Evolutionary conservation across 1,140 invertebrate species (phyloP).

Genomic region (Drosophila ohnishii): DNA sequence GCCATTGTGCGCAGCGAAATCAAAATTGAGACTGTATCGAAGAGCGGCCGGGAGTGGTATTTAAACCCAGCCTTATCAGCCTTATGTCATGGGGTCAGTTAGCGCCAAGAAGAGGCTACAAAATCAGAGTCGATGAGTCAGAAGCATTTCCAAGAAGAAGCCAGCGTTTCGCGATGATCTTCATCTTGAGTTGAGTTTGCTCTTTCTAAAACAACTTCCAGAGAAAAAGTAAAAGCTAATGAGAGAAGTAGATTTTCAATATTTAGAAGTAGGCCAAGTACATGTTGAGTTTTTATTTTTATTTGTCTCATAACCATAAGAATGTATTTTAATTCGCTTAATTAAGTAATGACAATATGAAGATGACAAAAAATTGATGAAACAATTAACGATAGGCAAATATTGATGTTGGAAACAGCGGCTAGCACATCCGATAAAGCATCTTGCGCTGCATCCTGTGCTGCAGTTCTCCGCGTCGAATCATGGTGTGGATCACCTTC

Average conservation of each 20-base stretch:
- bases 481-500: conserved; percentile 97
- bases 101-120: too few relatives aligned
- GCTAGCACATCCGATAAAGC: conserved; percentile 93
- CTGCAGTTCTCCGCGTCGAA: conserved; percentile 96
- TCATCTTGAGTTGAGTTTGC: neutral
- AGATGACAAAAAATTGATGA: conserved; percentile 7
- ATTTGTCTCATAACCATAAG: conserved; percentile 6
- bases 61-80: conserved; percentile 1
- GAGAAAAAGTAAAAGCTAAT: neutral
- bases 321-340: conserved; percentile 6
- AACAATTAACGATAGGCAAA: conserved; percentile 15
- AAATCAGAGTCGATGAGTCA: neutral
- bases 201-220: neutral
- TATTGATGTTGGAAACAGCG: conserved; percentile 10
- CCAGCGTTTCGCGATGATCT: neutral
- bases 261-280: too few relatives aligned
- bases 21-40: neutral
- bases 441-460: conserved; percentile 98
- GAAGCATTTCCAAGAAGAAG: neutral
- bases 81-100: neutral
- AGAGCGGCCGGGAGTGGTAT: neutral
- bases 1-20: neutral
- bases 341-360: conserved; percentile 17
- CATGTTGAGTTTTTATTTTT: conserved; percentile 1
- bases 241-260: too few relatives aligned